Percentiles rank a stretch among this genome's conserved stretches.
Evolutionary conservation across 2,797 vertebrate species (phyloP).

Genomic region (Echeneis naucrates): DNA sequence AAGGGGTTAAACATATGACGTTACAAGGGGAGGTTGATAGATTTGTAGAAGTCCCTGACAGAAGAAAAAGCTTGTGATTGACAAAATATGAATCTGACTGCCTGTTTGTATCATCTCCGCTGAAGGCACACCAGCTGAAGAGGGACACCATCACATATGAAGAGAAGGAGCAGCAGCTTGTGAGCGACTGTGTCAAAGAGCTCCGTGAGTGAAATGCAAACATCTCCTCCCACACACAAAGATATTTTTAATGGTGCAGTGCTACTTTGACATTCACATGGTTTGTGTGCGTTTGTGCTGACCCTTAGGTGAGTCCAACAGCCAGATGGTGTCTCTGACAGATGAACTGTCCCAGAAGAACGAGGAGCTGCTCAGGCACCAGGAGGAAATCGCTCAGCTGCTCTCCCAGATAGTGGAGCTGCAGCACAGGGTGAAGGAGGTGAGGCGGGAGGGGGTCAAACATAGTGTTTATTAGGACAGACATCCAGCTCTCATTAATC

Average conservation of each 20-base stretch:
- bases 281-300: conserved; percentile 16
- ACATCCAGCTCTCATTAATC: background rate
- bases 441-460: conserved; percentile 47
- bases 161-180: conserved; percentile 96
- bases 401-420: conserved; percentile 96
- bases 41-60: background rate
- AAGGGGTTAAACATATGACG: background rate
- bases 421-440: conserved; percentile 95
- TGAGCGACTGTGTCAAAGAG: conserved; percentile 96
- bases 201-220: conserved; percentile 88
- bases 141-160: conserved; percentile 95
- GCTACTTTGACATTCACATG: background rate
- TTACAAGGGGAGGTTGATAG: background rate
- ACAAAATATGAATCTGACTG: background rate
- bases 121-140: conserved; percentile 93
- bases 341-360: conserved; percentile 94
- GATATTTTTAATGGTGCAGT: background rate
- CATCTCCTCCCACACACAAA: background rate
- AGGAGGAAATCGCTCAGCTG: conserved; percentile 96
- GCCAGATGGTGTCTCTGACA: conserved; percentile 92
- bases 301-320: conserved; percentile 92
- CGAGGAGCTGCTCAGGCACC: conserved; percentile 92
- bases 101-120: background rate
- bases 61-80: background rate
- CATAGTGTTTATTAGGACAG: background rate